phyloP scores from a whole-genome alignment of 2,113 vertebrate species.

The Malurus melanocephalus region DNA sequence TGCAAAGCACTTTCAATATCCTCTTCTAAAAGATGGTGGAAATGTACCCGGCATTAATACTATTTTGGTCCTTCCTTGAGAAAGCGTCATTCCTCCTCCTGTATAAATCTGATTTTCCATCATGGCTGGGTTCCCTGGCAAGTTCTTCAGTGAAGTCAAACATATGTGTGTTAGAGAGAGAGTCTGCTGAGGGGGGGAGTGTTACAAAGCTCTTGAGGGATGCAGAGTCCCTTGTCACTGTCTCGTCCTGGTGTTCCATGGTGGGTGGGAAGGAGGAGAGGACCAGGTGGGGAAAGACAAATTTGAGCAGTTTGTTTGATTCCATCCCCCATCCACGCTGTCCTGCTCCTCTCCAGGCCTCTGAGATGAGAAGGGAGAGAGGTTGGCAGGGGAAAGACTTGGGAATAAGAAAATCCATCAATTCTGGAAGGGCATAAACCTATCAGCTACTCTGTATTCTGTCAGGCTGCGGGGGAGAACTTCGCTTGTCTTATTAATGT shows the following conservation, averaged over 20 bases:
- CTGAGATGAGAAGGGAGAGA: neutral
- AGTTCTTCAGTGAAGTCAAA: neutral
- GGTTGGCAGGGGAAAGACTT: neutral
- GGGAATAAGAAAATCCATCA: neutral
- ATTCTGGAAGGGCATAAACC: neutral
- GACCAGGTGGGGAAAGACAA: neutral
- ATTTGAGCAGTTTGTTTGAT: neutral
- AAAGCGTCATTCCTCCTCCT: neutral
- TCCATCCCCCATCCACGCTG: neutral
- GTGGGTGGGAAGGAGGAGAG: neutral
- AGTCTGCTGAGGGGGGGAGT: neutral
- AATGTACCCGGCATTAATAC: neutral
- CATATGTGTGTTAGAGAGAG: neutral
- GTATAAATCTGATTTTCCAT: neutral
- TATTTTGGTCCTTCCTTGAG: neutral
- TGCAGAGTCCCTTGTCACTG: neutral
- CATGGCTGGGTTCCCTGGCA: conserved; percentile 23
- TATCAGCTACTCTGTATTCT: conserved; percentile 19
- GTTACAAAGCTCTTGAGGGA: neutral
- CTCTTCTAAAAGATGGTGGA: neutral
- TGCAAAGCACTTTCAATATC: neutral
- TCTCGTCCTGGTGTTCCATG: neutral
- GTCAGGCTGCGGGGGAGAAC: neutral
- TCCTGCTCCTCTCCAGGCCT: neutral
- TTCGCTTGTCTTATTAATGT: conserved; percentile 25